Base-by-base conservation (phyloP, 2,797 vertebrate genomes). In the Chloroceryle inda region DNA sequence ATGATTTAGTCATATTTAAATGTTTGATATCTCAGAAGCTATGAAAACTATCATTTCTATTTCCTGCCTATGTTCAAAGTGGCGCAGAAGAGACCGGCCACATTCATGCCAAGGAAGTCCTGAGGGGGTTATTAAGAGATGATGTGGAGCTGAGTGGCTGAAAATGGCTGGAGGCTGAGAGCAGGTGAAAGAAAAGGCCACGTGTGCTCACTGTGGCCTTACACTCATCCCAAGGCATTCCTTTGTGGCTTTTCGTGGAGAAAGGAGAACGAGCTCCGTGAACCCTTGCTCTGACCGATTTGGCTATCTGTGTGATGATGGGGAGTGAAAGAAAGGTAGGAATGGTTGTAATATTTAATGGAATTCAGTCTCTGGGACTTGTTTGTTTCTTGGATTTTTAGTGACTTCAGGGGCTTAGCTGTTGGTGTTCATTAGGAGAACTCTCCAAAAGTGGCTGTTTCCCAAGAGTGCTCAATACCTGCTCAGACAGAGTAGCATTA, bases 41-140 rank as follows among this genome's bases (percentile, higher is more conserved):
- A 21, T 0, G 1, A 13, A 68, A 81, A 1, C n/a, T 35, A 12
- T 24, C 3, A 17, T 61, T 83, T 63, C 24, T 56, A 22, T 22
- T 44, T 84, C 21, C 69, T 67, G 49, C 13, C 37, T 67, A 0
- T 2, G 7, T 53, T 45, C 3, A 0, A 5, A 31, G 24, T 7
- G 24, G 23, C 71, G 72, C 53, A 26, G 74, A 50, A 42, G 37
- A 63, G 31, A 56, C 23, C 7, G 10, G n/a, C 15, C 8, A 13
- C 35, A 55, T 29, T 73, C 45, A 29, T 33, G 49, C 13, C 59
- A 47, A 27, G 40, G 56, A 44, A 5, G 26, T 49, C 62, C 40
- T 42, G 35, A 29, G 38, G 37, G 44, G 26, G 13, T 31, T 68
- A 2, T 37, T 37, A 42, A 45, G 71, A 45, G 62, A 16, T 3